Evolutionary conservation across 2,888 invertebrate genomes (phyloP).

Genomic region (Pristionchus arcanus): DNA sequence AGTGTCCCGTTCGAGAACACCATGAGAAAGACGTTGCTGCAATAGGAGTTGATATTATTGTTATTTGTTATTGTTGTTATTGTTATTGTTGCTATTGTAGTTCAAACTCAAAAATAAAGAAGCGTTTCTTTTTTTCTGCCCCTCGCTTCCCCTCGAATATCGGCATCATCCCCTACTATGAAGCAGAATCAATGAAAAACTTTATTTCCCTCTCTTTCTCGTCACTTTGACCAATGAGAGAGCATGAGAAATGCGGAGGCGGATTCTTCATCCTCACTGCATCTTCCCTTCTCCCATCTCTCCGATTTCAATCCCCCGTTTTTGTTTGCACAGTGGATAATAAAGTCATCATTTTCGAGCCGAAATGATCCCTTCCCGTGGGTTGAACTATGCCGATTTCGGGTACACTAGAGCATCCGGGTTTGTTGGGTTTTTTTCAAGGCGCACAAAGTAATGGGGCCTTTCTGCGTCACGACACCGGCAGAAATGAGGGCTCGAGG

Average conservation of each 20-base stretch:
- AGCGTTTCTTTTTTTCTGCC: background rate
- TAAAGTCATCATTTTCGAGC: background rate
- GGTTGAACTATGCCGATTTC: too few relatives aligned
- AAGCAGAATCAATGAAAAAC: too few relatives aligned
- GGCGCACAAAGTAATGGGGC: too few relatives aligned
- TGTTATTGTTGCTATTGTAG: background rate
- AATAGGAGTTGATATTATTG: constrained; percentile 36
- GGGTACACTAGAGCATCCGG: too few relatives aligned
- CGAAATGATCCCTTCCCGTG: background rate
- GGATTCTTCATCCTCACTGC: background rate
- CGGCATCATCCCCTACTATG: background rate
- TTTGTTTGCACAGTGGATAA: background rate
- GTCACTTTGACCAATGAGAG: too few relatives aligned
- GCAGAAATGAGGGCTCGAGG: too few relatives aligned
- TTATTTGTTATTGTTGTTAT: background rate
- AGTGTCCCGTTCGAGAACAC: constrained; percentile 78
- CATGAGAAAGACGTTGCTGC: constrained; percentile 78
- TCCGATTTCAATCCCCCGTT: background rate
- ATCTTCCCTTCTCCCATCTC: background rate
- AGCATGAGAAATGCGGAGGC: too few relatives aligned
- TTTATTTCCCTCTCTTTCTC: too few relatives aligned
- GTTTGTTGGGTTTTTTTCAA: too few relatives aligned
- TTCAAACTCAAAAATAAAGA: background rate
- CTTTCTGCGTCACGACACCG: too few relatives aligned
- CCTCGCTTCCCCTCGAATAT: background rate